Evolutionary conservation across 2,888 invertebrate species (phyloP).

Genomic region (Mallateleia sp.): DNA sequence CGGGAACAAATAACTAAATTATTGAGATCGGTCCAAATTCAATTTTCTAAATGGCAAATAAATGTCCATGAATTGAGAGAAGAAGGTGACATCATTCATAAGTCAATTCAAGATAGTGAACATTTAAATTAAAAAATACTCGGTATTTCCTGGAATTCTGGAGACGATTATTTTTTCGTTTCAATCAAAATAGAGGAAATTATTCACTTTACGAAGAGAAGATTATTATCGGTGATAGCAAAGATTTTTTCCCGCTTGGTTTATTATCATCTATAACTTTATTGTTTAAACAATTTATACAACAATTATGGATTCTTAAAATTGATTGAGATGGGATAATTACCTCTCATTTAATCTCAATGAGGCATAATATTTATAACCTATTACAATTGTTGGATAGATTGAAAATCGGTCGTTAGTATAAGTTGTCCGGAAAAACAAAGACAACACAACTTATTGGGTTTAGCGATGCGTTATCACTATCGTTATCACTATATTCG

Average conservation of each 20-base stretch:
- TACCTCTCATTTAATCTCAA: neutral
- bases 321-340: neutral
- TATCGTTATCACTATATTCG: neutral
- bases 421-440: neutral
- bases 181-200: too few relatives aligned
- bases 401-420: neutral
- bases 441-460: neutral
- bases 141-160: neutral
- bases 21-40: too few relatives aligned
- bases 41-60: too few relatives aligned
- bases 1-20: too few relatives aligned
- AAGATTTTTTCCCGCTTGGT: slow-evolving; percentile 1
- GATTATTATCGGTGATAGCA: neutral
- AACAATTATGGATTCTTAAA: slow-evolving; percentile 4
- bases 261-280: neutral
- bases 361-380: neutral
- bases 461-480: slow-evolving; percentile 10
- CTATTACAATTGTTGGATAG: neutral
- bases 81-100: too few relatives aligned
- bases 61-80: too few relatives aligned
- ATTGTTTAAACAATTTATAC: slow-evolving; percentile 1
- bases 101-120: too few relatives aligned
- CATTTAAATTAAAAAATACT: neutral
- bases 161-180: neutral
- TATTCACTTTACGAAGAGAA: too few relatives aligned